Conservation (phyloP, 1,140 invertebrate genomes). For the Pseudomyrmex concolor region DNA sequence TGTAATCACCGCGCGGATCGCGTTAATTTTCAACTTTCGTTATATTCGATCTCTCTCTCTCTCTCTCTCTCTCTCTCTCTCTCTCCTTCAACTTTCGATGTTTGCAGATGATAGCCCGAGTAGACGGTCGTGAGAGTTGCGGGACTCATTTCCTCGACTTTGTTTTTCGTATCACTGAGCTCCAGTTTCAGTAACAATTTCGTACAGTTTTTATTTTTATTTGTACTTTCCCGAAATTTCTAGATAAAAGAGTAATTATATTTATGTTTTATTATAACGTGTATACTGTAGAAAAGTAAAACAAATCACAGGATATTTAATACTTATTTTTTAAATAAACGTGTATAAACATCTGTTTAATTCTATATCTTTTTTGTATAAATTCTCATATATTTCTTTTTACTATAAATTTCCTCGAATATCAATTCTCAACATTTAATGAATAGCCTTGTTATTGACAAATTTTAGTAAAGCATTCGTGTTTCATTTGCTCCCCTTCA, state of each 20-base stretch:
- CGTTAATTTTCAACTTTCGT: too few species aligned
- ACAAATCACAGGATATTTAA: too few species aligned
- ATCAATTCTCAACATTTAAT: not conserved
- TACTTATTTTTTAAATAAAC: too few species aligned
- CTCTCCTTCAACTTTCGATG: not conserved
- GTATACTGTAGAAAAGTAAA: too few species aligned
- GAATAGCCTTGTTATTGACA: not conserved
- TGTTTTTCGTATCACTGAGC: conserved; percentile 10
- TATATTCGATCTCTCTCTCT: conserved; percentile 12
- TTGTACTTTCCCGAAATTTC: not conserved
- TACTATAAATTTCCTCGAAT: not conserved
- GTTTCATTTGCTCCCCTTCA: not conserved
- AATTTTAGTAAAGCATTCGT: not conserved
- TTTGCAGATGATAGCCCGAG: conserved; percentile 12
- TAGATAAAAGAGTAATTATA: not conserved
- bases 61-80: not conserved
- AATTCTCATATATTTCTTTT: not conserved
- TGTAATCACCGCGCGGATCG: conserved; percentile 10
- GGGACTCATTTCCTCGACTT: conserved; percentile 5
- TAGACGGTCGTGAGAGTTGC: not conserved
- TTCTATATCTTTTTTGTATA: not conserved
- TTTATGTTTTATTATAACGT: too few species aligned
- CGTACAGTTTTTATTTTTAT: not conserved
- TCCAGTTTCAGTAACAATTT: not conserved
- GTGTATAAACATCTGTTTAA: too few species aligned